phyloP scores from a whole-genome alignment of 2,113 vertebrate species.

The Myotis lucifugus region DNA sequence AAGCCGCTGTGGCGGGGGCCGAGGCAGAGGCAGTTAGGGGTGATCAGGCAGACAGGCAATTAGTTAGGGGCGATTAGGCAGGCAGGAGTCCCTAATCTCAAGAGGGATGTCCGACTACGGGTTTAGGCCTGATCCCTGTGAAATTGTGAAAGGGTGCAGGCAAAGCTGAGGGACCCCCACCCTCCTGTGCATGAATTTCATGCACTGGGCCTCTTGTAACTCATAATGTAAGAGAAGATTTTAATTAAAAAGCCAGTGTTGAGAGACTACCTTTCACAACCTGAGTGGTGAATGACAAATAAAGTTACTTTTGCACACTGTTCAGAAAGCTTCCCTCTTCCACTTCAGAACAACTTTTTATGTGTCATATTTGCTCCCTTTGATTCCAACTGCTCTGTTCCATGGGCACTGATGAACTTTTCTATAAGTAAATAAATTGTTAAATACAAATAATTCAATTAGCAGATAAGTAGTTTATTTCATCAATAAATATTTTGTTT shows the following conservation, averaged over 20 bases:
- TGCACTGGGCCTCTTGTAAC: background rate
- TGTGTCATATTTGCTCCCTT: background rate
- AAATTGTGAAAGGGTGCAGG: too few relatives aligned
- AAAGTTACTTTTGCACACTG: background rate
- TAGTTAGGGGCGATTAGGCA: too few relatives aligned
- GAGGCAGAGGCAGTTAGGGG: too few relatives aligned
- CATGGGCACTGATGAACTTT: background rate
- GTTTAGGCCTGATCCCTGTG: too few relatives aligned
- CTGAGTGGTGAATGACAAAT: conserved; percentile 26
- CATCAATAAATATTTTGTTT: background rate
- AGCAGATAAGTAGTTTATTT: background rate
- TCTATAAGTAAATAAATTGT: background rate
- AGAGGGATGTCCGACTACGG: too few relatives aligned
- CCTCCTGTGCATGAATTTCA: too few relatives aligned
- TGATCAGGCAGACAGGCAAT: too few relatives aligned
- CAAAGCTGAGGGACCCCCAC: too few relatives aligned
- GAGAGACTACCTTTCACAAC: background rate
- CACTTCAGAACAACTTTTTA: background rate
- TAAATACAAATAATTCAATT: conserved; percentile 5
- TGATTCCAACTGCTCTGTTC: background rate
- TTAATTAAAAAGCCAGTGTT: conserved; percentile 64
- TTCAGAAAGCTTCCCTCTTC: background rate
- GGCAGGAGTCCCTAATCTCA: too few relatives aligned
- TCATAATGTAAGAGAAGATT: conserved; percentile 28
- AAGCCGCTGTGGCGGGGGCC: too few relatives aligned